These are phyloP conservation scores for Neotoma lepida DNA, from an alignment of 2,113 vertebrate genomes.

Conservation along the genomic window DNA sequence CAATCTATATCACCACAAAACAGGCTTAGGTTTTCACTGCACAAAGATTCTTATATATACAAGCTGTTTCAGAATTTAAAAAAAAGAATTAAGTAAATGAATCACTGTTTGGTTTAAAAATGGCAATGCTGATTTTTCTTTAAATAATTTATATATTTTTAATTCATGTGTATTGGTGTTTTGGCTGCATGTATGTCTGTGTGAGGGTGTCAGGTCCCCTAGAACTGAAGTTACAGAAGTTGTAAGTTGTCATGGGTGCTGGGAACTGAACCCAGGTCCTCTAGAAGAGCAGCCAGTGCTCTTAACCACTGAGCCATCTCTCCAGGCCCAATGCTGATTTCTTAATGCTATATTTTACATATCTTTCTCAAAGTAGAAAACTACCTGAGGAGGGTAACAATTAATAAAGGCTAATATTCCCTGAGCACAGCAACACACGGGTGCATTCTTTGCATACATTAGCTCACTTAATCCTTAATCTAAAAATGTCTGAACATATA, in stretches of 20 bases:
- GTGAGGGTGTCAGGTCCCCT: not conserved
- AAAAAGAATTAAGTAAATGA: not conserved
- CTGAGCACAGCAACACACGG: not conserved
- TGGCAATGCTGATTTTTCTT: not conserved
- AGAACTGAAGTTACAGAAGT: not conserved
- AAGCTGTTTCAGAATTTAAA: not conserved
- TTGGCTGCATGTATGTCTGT: not conserved
- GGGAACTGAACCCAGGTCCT: not conserved
- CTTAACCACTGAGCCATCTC: not conserved
- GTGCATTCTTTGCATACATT: not conserved
- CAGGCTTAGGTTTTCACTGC: not conserved
- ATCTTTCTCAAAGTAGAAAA: conserved; percentile 52
- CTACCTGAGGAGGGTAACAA: not conserved
- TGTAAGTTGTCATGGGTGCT: not conserved
- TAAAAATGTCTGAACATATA: conserved; percentile 4
- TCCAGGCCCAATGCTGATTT: not conserved
- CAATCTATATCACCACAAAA: conserved; percentile 8
- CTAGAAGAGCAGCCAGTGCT: not conserved
- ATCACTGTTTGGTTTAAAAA: conserved; percentile 39
- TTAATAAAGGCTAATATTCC: conserved; percentile 16
- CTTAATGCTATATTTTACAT: conserved; percentile 20
- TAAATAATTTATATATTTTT: not conserved
- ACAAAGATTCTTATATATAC: not conserved
- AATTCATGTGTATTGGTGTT: not conserved
- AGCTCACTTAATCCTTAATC: conserved; percentile 26